phyloP scores from a whole-genome alignment of 2,113 vertebrate genomes.

The Pollimyrus isidori region DNA sequence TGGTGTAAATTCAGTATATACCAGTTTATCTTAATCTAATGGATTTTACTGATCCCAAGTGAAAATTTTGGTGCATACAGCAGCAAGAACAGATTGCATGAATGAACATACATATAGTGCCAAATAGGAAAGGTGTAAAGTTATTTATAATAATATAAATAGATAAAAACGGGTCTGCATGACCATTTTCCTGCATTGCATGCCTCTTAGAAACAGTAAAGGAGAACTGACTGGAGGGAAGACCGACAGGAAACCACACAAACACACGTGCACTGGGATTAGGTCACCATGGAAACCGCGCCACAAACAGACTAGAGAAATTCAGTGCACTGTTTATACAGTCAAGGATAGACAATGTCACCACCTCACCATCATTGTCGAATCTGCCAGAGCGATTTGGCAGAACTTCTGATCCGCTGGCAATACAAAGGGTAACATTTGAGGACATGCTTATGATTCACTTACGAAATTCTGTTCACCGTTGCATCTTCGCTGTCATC shows the following conservation, averaged over 20 bases:
- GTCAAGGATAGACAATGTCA: background rate
- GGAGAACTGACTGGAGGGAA: background rate
- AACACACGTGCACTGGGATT: background rate
- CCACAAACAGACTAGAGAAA: background rate
- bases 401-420: background rate
- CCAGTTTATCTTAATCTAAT: background rate
- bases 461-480: constrained; percentile 97
- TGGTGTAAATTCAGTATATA: background rate
- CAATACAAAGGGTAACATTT: background rate
- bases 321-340: background rate
- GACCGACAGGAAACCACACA: background rate
- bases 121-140: background rate
- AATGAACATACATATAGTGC: background rate
- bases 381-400: background rate
- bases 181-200: background rate
- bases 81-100: background rate
- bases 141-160: background rate
- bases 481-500: constrained; percentile 87
- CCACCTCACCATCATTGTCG: background rate
- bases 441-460: constrained; percentile 23
- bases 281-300: background rate
- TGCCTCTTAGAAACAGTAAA: background rate
- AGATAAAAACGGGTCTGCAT: background rate
- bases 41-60: background rate
- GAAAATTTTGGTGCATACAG: too few relatives aligned